Conservation (phyloP, 2,797 vertebrate species). For the Anabas testudineus region DNA sequence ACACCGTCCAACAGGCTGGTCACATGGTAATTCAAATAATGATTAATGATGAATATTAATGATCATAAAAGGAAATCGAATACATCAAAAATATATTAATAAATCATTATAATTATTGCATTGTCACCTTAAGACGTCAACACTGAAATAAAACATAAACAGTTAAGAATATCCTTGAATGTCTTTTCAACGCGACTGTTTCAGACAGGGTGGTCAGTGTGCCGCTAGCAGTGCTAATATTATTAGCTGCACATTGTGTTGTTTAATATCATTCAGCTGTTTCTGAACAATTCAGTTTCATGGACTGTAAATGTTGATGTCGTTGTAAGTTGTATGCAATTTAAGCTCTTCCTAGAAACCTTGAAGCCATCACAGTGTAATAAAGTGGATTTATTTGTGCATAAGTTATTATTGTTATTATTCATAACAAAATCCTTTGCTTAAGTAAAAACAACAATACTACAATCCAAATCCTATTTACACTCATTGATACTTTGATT, state of each 20-base stretch:
- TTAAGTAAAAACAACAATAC: too few species aligned
- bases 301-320: conserved; percentile 34
- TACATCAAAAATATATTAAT: neutral
- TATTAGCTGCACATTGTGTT: neutral
- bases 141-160: conserved; percentile 9
- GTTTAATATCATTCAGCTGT: too few species aligned
- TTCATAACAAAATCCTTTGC: neutral
- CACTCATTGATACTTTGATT: neutral
- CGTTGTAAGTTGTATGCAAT: conserved; percentile 17
- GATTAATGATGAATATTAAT: neutral
- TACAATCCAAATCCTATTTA: neutral
- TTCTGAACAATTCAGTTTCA: neutral
- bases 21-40: neutral
- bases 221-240: neutral
- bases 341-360: conserved; percentile 7
- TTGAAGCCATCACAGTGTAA: conserved; percentile 20
- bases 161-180: neutral
- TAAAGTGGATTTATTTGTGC: conserved; percentile 8
- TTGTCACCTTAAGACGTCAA: neutral
- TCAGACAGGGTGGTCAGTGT: neutral
- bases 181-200: conserved; percentile 15
- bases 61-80: neutral
- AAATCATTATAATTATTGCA: neutral
- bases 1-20: neutral
- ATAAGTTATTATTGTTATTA: neutral